Base-by-base conservation (phyloP, 2,113 vertebrate genomes). In the Dendropsophus ebraccatus region DNA sequence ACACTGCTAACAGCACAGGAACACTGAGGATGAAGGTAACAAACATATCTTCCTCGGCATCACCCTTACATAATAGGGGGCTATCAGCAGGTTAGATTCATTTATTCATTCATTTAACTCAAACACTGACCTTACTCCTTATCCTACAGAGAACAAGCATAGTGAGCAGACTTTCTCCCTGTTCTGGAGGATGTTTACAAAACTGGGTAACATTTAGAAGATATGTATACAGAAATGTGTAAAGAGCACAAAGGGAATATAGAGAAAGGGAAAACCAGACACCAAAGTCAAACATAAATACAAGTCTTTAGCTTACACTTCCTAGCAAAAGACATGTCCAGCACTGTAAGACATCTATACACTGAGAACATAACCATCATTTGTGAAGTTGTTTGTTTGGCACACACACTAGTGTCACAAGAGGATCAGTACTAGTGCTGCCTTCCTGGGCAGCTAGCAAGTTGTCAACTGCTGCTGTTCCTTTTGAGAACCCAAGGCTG, bases 371-470 rank as follows among this genome's bases (percentile, higher is more conserved):
- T 72, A 76, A 35, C 56, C 11, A 47, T 14, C 58, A 54, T 84
- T 84, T 84, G 32, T 62, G 54, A 84, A 84, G 70, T 76, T 49
- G 73, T 77, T 84, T 76, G 37, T 75, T 84, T 84, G 54, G 35
- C 82, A 76, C 72, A 21, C 52, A 23, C 73, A 37, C 28, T 65
- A 65, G 45, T 32, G 23, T 58, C 56, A 76, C 56, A 76, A 76
- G 58, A 84, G 56, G 28, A 65, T 84, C 17, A 10, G 16, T 58
- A 23, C 54, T 72, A 70, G 11, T 37, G 49, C 50, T 83, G 67
- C n/a, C 37, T 84, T 84, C 60, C 28, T 19, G 62, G 37, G 41
- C 11, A 47, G 73, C 41, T 65, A 65, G 83, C 73, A 84, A 12
- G 49, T 30, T 25, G 37, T 50, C 73, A 50, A 65, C 50, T 75